A percentile compares a stretch with the other conserved stretches of the same genome.
Conservation (phyloP, 2,888 invertebrate species). For the Venusia cambrica region DNA sequence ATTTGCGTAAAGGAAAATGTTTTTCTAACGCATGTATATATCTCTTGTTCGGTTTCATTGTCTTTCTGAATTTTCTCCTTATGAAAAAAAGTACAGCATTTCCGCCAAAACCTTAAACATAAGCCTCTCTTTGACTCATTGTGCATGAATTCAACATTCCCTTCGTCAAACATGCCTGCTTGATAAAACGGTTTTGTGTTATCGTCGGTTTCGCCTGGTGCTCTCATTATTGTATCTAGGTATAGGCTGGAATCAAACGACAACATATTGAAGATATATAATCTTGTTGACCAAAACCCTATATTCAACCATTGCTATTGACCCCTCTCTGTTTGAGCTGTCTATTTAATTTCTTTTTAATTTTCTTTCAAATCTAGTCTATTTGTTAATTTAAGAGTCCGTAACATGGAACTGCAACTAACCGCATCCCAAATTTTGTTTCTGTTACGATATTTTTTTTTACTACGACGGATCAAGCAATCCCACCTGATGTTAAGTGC, state of each 20-base stretch:
- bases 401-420: too few relatives aligned
- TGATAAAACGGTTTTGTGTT: slow-evolving; percentile 35
- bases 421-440: too few relatives aligned
- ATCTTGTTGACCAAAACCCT: too few relatives aligned
- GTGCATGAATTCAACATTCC: slow-evolving; percentile 4
- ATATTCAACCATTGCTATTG: too few relatives aligned
- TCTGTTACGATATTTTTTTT: too few relatives aligned
- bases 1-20: slow-evolving; percentile 51
- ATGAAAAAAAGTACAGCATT: slow-evolving; percentile 26
- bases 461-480: too few relatives aligned
- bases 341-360: too few relatives aligned
- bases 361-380: too few relatives aligned
- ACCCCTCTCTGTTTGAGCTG: too few relatives aligned
- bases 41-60: slow-evolving; percentile 5
- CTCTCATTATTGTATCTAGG: slow-evolving; percentile 61
- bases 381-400: too few relatives aligned
- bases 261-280: too few relatives aligned
- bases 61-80: slow-evolving; percentile 25
- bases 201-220: slow-evolving; percentile 49
- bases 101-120: slow-evolving; percentile 21
- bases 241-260: slow-evolving; percentile 50
- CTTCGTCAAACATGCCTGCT: slow-evolving; percentile 33
- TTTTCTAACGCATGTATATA: slow-evolving; percentile 17
- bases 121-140: slow-evolving; percentile 4
- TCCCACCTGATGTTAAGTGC: too few relatives aligned